Base-by-base conservation (phyloP, 2,888 invertebrate species). In the Parapristionchus giblindavisi region DNA sequence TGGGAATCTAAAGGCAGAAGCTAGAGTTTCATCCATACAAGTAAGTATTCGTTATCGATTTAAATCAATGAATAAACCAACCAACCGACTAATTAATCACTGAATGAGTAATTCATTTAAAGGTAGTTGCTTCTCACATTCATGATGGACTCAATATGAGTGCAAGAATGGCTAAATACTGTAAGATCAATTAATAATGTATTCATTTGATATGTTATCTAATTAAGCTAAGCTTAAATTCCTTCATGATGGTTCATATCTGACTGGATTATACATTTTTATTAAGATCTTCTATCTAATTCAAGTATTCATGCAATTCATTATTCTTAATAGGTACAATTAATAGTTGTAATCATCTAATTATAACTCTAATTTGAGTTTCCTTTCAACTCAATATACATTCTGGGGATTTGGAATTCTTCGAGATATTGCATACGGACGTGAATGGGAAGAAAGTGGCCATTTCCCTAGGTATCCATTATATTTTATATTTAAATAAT, bases 121-220 rank as follows among this genome's bases (percentile, higher is more conserved):
- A 89, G 74, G 89, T 89, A 78, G 89, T 90, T 43, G 89, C 89
- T 14, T 87, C 89, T 40, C 90, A 90, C 83, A 89, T 90, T 86
- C 89, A 89, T 81, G 87, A 90, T 70, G 89, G 89, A 83, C 85
- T 90, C 70, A 86, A 88, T 79, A 89, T 89, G 74, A 89, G 89
- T 76, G 85, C 88, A 21, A 89, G 89, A 79, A 89, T 90, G 77
- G 80, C 89, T 38, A 75, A 54, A 27, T 58, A 71, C 58, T n/a
- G 71, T 71, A 38, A 36, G 56, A 34, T 2, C 24, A 27, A 3
- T 11, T 43, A 17, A 3, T 38, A 34, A 2, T 21, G 5, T 21
- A n/a, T 24, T 27, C 5, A 65, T 2, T 11, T 24, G 32, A 65
- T 65, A 6, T 4, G 2, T 88, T 88, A 76, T 88, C 88, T 75